Evolutionary conservation across 2,888 invertebrate species (phyloP), one percentile per base, ranked within the genome.

Genomic region (Neoascia interrupta): DNA sequence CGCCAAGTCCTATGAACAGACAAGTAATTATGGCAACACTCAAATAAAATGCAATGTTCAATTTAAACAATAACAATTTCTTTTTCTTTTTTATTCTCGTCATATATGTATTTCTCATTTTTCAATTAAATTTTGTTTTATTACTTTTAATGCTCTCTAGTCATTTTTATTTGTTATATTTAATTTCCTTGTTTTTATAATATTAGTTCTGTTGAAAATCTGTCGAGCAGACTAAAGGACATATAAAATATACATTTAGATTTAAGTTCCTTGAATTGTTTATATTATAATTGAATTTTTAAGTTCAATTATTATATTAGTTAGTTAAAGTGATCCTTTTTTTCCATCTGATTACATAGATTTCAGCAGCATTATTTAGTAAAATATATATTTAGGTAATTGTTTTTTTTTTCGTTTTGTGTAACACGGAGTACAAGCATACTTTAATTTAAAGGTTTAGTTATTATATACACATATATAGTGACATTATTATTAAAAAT

Each of bases 171-270:
- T 47, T 36, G 63, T 56, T 39, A 21, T 54, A 49, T 49, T 13
- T 23, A 11, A 51, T 43, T 49, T 23, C 21, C 23, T 18, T 41
- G 47, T 41, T 43, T n/a, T 41, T 26, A 4, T 53, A 31, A 26
- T 23, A 37, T 37, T 36, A 64, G 69, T 51, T 34, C 31, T 56
- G 63, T 56, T 63, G 69, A 75, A 51, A 58, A 56, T 58, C 31
- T 75, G 21, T 51, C 56, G 23, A 51, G 53, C 75, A 63, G 75
- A 70, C 28, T 45, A 31, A 63, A 69, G 49, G 69, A 75, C 75
- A 75, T 75, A 75, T 75, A 75, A 75, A 75, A 75, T 75, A 75
- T 75, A 75, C 75, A 75, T 75, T 75, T 75, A 75, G 75, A 75
- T 75, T 70, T 37, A 75, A 75, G 51, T 43, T 75, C 31, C 60